Conservation (phyloP, 2,797 vertebrate genomes). For the Arctocebus calabarensis region DNA sequence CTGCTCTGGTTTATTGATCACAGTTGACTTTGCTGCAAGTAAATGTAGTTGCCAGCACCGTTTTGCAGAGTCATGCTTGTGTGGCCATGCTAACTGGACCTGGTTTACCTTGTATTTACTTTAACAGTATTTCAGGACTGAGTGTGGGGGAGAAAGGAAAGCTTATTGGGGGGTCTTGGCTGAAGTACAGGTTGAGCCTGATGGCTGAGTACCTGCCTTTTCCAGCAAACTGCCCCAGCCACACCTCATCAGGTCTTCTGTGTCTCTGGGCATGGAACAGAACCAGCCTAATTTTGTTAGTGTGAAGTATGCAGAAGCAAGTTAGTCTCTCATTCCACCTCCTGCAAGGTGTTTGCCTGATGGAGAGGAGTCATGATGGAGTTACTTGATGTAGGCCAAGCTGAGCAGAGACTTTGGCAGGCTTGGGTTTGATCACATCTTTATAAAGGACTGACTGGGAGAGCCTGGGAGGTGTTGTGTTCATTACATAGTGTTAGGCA, state of each 20-base stretch:
- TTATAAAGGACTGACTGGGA: background rate
- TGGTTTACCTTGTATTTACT: conserved; percentile 9
- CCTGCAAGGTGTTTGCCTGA: background rate
- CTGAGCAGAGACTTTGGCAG: background rate
- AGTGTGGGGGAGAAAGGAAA: background rate
- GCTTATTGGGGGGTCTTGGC: background rate
- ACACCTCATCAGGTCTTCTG: background rate
- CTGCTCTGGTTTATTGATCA: background rate
- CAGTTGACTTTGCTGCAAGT: background rate
- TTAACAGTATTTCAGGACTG: background rate
- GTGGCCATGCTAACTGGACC: background rate
- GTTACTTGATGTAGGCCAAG: background rate
- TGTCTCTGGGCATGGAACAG: background rate
- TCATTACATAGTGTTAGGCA: background rate
- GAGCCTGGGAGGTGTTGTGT: background rate
- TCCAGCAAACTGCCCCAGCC: background rate
- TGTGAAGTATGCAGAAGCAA: background rate
- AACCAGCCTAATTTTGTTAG: background rate
- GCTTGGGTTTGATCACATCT: background rate
- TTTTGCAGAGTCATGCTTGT: conserved; percentile 61
- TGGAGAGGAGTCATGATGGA: background rate
- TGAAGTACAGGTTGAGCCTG: background rate
- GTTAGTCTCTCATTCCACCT: accelerated
- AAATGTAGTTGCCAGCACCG: background rate
- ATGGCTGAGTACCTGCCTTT: background rate